phyloP scores from a whole-genome alignment of 1,140 invertebrate genomes.

The Aphelenchoides besseyi region DNA sequence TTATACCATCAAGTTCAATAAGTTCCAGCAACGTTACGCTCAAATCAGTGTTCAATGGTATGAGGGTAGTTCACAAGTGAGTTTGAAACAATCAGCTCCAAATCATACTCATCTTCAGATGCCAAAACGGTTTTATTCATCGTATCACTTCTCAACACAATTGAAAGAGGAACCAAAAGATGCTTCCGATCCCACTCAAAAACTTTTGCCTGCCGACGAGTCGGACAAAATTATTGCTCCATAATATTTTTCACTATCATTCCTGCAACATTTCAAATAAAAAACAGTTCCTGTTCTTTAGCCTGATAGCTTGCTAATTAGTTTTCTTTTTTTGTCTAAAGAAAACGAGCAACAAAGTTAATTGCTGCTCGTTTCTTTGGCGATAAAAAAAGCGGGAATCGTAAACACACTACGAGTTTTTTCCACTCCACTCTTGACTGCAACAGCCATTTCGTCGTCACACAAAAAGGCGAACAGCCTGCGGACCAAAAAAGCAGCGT shows the following conservation, averaged over 20 bases:
- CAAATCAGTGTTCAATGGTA: background rate
- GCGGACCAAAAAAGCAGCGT: too few relatives aligned
- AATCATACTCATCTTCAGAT: background rate
- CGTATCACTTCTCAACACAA: background rate
- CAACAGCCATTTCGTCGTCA: too few relatives aligned
- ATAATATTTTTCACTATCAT: background rate
- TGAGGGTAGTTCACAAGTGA: too few relatives aligned
- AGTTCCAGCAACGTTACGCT: background rate
- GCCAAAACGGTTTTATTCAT: background rate
- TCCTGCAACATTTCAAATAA: too few relatives aligned
- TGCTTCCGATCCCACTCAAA: background rate
- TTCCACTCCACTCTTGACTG: too few relatives aligned
- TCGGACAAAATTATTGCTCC: background rate
- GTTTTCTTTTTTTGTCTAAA: background rate
- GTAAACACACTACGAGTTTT: background rate
- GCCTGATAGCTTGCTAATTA: too few relatives aligned
- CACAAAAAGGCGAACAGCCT: too few relatives aligned
- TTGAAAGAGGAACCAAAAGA: background rate
- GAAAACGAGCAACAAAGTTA: too few relatives aligned
- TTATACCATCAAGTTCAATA: background rate
- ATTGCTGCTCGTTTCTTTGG: too few relatives aligned
- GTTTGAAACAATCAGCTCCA: too few relatives aligned
- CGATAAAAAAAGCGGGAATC: background rate
- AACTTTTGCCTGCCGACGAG: background rate
- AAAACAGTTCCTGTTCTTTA: too few relatives aligned